Conservation (phyloP, 1,140 invertebrate genomes). For the Octopus bimaculoides region DNA sequence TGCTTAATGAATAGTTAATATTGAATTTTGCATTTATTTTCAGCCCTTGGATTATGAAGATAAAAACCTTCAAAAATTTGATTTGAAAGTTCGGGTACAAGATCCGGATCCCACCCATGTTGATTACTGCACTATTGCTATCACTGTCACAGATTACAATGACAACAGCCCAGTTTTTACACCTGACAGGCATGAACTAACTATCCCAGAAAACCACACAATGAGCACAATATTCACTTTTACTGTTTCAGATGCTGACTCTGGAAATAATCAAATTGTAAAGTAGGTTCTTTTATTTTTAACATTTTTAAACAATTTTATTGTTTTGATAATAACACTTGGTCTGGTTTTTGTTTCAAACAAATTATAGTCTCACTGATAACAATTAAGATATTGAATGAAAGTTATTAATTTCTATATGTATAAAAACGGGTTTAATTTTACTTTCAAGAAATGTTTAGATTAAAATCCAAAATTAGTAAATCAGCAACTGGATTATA, state of each 20-base stretch:
- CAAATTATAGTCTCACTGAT: no score
- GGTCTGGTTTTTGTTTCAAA: no score
- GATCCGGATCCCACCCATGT: constrained; percentile 84
- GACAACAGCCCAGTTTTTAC: constrained; percentile 96
- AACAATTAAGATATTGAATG: no score
- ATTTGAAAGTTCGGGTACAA: constrained; percentile 69
- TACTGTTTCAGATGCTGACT: constrained; percentile 74
- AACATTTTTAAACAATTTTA: constrained; percentile 18
- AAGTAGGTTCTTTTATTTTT: constrained; percentile 17
- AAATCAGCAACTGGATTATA: no score
- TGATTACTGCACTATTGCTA: not conserved
- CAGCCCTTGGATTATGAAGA: constrained; percentile 5
- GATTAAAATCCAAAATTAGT: no score
- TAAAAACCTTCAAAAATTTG: not conserved
- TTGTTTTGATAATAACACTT: no score
- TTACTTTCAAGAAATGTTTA: no score
- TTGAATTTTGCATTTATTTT: not conserved
- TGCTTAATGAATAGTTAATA: no score
- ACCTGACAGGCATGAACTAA: constrained; percentile 89
- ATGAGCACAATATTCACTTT: constrained; percentile 82
- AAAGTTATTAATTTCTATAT: no score
- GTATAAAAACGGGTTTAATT: no score
- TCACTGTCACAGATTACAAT: constrained; percentile 89
- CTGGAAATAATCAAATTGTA: constrained; percentile 21
- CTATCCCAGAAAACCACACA: constrained; percentile 74